phyloP scores from a whole-genome alignment of 2,113 vertebrate species.

The Pedionomus torquatus region DNA sequence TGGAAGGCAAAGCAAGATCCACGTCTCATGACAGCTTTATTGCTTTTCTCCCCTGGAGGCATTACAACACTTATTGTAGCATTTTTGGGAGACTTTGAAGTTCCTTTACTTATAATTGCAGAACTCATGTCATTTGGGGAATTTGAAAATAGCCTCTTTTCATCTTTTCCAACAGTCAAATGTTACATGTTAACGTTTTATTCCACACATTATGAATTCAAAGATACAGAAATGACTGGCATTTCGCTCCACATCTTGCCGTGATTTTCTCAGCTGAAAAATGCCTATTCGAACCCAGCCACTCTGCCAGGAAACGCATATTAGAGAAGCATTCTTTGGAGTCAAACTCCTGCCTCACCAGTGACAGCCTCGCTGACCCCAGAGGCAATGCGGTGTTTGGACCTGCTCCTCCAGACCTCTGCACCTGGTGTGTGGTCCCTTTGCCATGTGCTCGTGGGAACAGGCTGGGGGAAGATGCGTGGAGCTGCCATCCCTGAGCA shows the following conservation, averaged over 20 bases:
- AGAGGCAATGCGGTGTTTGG: fast-evolving
- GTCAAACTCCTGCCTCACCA: neutral
- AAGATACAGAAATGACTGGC: conserved; percentile 14
- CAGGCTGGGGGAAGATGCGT: neutral
- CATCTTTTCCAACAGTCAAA: conserved; percentile 59
- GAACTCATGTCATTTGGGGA: conserved; percentile 58
- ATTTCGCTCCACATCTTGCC: neutral
- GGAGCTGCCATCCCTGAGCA: neutral
- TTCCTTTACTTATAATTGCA: conserved; percentile 67
- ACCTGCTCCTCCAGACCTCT: neutral
- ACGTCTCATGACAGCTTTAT: conserved; percentile 7
- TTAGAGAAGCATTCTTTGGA: neutral
- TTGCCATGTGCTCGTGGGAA: fast-evolving
- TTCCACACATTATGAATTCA: conserved; percentile 49
- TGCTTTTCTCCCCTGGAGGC: conserved; percentile 47
- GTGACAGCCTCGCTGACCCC: fast-evolving
- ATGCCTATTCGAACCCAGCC: neutral
- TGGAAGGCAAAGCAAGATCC: conserved; percentile 17
- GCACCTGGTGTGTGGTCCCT: fast-evolving
- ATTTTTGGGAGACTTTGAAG: conserved; percentile 63
- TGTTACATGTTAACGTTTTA: conserved; percentile 22
- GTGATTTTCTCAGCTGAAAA: conserved; percentile 19
- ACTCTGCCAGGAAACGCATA: fast-evolving
- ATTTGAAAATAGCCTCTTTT: conserved; percentile 67
- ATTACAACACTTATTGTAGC: conserved; percentile 35